phyloP scores from a whole-genome alignment of 2,888 invertebrate species.

The Acheta domesticus region DNA sequence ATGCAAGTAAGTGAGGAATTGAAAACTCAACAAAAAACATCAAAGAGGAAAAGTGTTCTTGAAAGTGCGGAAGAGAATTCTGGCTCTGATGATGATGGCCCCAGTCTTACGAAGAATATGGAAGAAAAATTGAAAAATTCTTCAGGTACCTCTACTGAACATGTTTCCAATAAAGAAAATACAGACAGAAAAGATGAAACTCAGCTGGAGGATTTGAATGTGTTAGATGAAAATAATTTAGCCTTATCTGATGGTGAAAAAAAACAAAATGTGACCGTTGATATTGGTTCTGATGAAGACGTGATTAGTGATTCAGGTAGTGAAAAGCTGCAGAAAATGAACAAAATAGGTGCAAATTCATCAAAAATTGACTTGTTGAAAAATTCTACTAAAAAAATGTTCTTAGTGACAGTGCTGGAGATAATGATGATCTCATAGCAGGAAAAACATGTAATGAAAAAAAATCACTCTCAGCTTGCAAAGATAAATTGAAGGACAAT shows the following conservation, averaged over 20 bases:
- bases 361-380: not conserved
- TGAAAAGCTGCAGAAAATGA: not conserved
- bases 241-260: too few relatives aligned
- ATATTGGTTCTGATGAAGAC: too few relatives aligned
- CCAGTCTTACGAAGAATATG: too few relatives aligned
- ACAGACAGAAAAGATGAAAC: too few relatives aligned
- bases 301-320: not conserved
- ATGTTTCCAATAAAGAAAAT: too few relatives aligned
- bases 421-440: conserved; percentile 29
- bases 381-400: conserved; percentile 32
- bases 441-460: conserved; percentile 33
- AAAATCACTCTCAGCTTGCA: conserved; percentile 37
- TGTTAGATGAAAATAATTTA: too few relatives aligned
- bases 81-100: too few relatives aligned
- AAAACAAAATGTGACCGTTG: too few relatives aligned
- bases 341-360: not conserved
- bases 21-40: conserved; percentile 5
- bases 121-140: too few relatives aligned
- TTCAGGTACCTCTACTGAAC: too few relatives aligned
- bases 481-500: conserved; percentile 38
- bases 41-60: not conserved
- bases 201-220: too few relatives aligned
- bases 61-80: too few relatives aligned
- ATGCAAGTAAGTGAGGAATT: conserved; percentile 24
- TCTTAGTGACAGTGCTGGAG: conserved; percentile 25